phyloP scores from a whole-genome alignment of 2,113 vertebrate species.

The Vombatus ursinus region DNA sequence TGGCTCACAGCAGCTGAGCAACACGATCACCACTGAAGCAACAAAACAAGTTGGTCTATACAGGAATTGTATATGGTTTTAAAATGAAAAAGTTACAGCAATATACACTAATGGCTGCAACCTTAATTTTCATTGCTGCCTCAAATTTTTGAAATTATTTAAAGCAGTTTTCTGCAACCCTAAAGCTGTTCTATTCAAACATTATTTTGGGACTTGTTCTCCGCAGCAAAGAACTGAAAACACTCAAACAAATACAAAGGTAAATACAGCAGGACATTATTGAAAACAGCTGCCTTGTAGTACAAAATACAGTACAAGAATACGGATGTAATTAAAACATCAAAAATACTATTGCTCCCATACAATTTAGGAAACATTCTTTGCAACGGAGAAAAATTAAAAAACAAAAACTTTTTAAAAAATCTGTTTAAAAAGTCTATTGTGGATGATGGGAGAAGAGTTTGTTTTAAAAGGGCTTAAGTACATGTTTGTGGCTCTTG shows the following conservation, averaged over 20 bases:
- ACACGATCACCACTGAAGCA: slow-evolving; percentile 76
- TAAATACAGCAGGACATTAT: slow-evolving; percentile 89
- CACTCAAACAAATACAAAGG: slow-evolving; percentile 79
- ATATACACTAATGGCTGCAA: slow-evolving; percentile 68
- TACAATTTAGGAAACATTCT: slow-evolving; percentile 84
- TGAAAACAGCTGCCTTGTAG: slow-evolving; percentile 88
- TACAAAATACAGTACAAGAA: slow-evolving; percentile 89
- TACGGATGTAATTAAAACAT: slow-evolving; percentile 84
- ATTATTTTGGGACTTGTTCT: slow-evolving; percentile 78
- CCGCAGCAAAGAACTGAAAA: slow-evolving; percentile 84
- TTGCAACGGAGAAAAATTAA: slow-evolving; percentile 81
- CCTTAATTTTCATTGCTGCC: slow-evolving; percentile 79
- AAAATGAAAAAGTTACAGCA: slow-evolving; percentile 76
- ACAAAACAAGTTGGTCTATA: slow-evolving; percentile 78
- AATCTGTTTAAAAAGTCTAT: slow-evolving; percentile 83
- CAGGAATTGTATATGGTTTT: slow-evolving; percentile 68
- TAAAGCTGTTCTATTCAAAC: slow-evolving; percentile 74
- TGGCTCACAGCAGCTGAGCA: slow-evolving; percentile 79
- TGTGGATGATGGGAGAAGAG: slow-evolving; percentile 74
- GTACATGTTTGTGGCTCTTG: slow-evolving; percentile 69
- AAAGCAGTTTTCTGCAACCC: slow-evolving; percentile 72
- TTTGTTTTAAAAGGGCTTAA: slow-evolving; percentile 74
- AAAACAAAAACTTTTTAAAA: slow-evolving; percentile 76
- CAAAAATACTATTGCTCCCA: slow-evolving; percentile 89
- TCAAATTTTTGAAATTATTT: slow-evolving; percentile 66